Evolutionary conservation across 2,797 vertebrate species (phyloP), one percentile per base, ranked within the genome.

Genomic region (Denticeps clupeoides): DNA sequence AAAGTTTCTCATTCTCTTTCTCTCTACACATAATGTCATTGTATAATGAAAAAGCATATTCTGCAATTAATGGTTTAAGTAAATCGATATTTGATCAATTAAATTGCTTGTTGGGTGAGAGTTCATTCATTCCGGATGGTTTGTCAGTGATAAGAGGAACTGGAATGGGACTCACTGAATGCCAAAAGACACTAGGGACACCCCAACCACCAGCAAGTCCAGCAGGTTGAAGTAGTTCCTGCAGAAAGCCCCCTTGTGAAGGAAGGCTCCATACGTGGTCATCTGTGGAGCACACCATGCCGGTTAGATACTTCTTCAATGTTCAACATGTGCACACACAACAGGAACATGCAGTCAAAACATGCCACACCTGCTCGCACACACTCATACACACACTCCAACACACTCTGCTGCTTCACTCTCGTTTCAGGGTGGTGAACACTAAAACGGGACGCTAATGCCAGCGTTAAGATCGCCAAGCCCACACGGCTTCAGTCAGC

Each of bases 171-270:
- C 95, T 96, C 74, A 98, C 95, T 97, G 90, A 73, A 99, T 93
- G 65, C 91, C 91, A 71, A 99, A 99, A 11, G 95, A 99, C 41
- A 97, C 89, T 35, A 99, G 84, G 27, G 94, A 99, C 28, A 99
- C 93, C 15, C 95, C 95, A 38, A 99, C 95, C 41, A 99, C 95
- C 75, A 99, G 70, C 78, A 99, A 82, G 66, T 99, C 95, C 64
- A 99, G 78, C 69, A 99, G 82, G 77, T 99, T 99, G 73, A 99
- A 99, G 75, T 95, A 97, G 77, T 97, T 99, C 67, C 95, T 88
- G 75, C 94, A 97, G 82, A 99, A 99, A 28, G 94, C 93, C 47
- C 95, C 95, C 80, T 98, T 95, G 80, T 99, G 95, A 64, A 98
- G 87, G 75, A 99, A 92, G 4, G 95, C 95, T 73, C 95, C 95